Conservation (phyloP, 1,140 invertebrate species). For the Drosophila biarmipes region DNA sequence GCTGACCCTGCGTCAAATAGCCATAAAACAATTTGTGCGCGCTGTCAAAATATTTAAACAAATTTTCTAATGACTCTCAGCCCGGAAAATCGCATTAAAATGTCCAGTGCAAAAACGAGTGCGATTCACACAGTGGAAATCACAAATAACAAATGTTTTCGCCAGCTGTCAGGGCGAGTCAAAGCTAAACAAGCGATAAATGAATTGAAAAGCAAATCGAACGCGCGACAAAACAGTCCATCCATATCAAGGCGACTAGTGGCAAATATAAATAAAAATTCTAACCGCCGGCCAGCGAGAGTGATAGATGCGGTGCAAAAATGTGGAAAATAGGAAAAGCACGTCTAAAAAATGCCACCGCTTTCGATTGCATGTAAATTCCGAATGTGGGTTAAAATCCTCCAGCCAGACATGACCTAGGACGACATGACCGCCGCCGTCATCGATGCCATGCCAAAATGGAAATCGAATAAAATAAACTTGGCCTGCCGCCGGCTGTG, state of each 20-base stretch:
- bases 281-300: slow-evolving; percentile 61
- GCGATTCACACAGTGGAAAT: slow-evolving; percentile 28
- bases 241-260: slow-evolving; percentile 10
- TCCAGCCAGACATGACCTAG: slow-evolving; percentile 69
- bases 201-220: slow-evolving; percentile 38
- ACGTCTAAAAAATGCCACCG: slow-evolving; percentile 44
- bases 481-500: slow-evolving; percentile 16
- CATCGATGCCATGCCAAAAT: slow-evolving; percentile 35
- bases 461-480: slow-evolving; percentile 58
- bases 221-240: slow-evolving; percentile 43
- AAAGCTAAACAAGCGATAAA: slow-evolving; percentile 56
- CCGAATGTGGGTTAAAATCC: slow-evolving; percentile 66
- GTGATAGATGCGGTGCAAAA: slow-evolving; percentile 36
- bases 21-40: slow-evolving; percentile 29
- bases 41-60: slow-evolving; percentile 66
- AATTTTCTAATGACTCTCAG: slow-evolving; percentile 48
- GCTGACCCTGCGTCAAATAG: slow-evolving; percentile 22
- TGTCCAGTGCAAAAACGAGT: slow-evolving; percentile 10
- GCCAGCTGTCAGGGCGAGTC: slow-evolving; percentile 46
- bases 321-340: slow-evolving; percentile 16
- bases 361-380: slow-evolving; percentile 70
- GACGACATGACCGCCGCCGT: slow-evolving; percentile 26
- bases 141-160: slow-evolving; percentile 53
- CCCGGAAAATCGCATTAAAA: slow-evolving; percentile 36
- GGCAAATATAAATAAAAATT: slow-evolving; percentile 57